These are phyloP conservation scores for Centropyge bicolor DNA, from an alignment of 2,797 vertebrate genomes.

Conservation along the genomic window DNA sequence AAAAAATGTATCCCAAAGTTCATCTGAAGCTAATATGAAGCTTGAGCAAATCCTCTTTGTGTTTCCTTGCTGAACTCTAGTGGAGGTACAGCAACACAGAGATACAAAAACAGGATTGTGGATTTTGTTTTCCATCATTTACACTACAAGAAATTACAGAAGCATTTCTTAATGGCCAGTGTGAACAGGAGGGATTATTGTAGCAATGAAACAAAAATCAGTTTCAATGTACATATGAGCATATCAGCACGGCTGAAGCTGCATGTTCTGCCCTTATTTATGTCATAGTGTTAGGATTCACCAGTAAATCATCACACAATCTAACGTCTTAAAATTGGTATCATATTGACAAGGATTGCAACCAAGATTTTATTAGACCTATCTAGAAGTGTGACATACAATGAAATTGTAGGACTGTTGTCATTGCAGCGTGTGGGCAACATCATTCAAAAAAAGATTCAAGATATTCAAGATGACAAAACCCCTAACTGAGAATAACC, in stretches of 20 bases:
- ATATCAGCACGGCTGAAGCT: no score
- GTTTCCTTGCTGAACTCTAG: not conserved
- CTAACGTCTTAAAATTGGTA: not conserved
- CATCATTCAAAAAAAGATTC: not conserved
- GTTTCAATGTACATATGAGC: not conserved
- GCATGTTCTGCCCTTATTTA: not conserved
- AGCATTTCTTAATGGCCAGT: not conserved
- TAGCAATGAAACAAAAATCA: not conserved
- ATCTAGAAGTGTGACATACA: conserved; percentile 12
- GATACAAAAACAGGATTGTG: not conserved
- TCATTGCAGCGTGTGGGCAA: not conserved
- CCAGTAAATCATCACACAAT: not conserved
- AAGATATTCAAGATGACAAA: conserved; percentile 1
- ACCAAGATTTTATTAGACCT: conserved; percentile 40
- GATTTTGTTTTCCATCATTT: not conserved
- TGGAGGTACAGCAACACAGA: not conserved
- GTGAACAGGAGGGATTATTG: not conserved
- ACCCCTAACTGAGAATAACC: conserved; percentile 64
- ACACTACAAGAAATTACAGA: not conserved
- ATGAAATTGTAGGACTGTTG: not conserved
- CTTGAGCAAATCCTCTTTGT: no score
- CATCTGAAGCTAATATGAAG: not conserved
- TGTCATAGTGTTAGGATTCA: not conserved
- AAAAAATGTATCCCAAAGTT: not conserved
- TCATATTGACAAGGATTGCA: conserved; percentile 26